These are phyloP conservation scores for Rhincodon typus DNA, from an alignment of 2,797 vertebrate genomes.

Conservation along the genomic window DNA sequence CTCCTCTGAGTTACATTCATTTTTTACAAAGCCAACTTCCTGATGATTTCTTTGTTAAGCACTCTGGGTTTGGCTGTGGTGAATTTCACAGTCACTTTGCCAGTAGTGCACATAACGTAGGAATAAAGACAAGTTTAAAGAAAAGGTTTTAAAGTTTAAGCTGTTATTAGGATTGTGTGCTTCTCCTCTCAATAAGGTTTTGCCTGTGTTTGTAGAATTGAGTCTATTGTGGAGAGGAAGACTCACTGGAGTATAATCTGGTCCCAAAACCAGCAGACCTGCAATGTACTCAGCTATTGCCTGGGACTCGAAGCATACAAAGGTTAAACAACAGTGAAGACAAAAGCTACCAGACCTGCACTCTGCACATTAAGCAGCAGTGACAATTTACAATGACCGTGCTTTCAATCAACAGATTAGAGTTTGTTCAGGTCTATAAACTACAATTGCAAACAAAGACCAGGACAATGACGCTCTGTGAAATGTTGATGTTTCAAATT, in stretches of 20 bases:
- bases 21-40: neutral
- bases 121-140: neutral
- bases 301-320: neutral
- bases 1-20: neutral
- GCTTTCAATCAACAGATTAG: neutral
- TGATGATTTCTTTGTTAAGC: neutral
- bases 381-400: neutral
- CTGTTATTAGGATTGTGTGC: neutral
- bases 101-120: neutral
- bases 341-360: neutral
- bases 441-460: slow-evolving; percentile 27
- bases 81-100: neutral
- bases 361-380: neutral
- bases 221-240: neutral
- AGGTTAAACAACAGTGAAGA: neutral
- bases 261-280: neutral
- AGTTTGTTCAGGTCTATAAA: neutral
- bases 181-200: neutral
- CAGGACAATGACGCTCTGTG: neutral
- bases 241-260: neutral
- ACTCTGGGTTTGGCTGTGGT: neutral
- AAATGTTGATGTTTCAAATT: slow-evolving; percentile 35
- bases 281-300: neutral
- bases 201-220: neutral
- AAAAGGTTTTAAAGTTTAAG: neutral